Percentiles rank a stretch among this genome's conserved stretches.
Conservation (phyloP, 2,888 invertebrate genomes). For the Eupithecia inturbata region DNA sequence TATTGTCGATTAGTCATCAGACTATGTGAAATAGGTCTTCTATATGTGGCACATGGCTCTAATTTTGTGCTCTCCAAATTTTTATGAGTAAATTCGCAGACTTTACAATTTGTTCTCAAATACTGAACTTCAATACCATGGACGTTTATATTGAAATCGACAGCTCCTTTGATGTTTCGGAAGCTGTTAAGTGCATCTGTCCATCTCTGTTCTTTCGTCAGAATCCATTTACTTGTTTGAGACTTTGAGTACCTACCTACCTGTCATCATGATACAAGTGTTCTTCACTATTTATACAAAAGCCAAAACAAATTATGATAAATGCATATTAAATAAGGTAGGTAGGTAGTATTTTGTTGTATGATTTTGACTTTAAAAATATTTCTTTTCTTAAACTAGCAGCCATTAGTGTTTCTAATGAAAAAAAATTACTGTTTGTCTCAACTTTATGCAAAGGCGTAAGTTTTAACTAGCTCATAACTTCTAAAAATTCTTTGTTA, state of each 20-base stretch:
- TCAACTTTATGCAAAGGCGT: constrained; percentile 4
- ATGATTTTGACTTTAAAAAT: neutral
- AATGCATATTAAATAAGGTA: no score
- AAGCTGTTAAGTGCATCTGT: constrained; percentile 46
- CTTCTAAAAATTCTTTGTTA: constrained; percentile 10
- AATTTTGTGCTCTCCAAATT: neutral
- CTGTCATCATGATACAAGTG: constrained; percentile 30
- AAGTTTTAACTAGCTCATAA: constrained; percentile 13
- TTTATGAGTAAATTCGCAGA: constrained; percentile 2
- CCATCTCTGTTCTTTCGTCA: constrained; percentile 46
- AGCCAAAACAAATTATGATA: neutral
- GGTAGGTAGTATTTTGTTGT: neutral
- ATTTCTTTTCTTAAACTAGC: neutral
- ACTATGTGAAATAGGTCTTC: neutral
- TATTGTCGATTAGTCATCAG: neutral
- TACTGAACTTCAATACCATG: constrained; percentile 6
- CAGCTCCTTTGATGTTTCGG: constrained; percentile 49
- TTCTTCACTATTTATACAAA: constrained; percentile 20
- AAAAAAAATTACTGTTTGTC: constrained; percentile 15
- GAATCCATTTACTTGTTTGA: constrained; percentile 42
- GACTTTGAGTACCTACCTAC: neutral
- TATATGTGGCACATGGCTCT: neutral
- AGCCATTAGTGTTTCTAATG: neutral
- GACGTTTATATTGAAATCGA: constrained; percentile 19
- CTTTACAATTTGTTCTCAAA: neutral